phyloP scores from a whole-genome alignment of 2,888 invertebrate species.

The Brachylomia viminalis region DNA sequence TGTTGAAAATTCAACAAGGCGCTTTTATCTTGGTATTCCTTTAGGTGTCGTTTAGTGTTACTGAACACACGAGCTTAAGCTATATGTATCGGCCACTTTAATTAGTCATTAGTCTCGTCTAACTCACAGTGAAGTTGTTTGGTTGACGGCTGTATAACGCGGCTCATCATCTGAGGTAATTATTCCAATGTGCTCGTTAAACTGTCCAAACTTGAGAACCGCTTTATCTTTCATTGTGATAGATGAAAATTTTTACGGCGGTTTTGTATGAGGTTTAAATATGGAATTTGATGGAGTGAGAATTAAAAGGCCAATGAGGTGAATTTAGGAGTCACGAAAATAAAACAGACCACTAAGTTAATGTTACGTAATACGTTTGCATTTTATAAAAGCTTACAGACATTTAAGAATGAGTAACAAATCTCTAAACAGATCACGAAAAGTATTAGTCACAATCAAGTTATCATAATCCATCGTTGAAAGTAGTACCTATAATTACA shows the following conservation, averaged over 20 bases:
- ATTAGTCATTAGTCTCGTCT: not conserved
- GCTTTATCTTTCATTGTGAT: conserved; percentile 55
- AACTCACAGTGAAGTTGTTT: conserved; percentile 29
- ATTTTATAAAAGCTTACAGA: not conserved
- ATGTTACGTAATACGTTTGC: too few species aligned
- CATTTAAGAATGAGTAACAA: not conserved
- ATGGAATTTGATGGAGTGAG: not conserved
- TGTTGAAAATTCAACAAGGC: not conserved
- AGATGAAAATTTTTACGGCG: conserved; percentile 37
- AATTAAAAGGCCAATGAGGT: too few species aligned
- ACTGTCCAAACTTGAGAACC: conserved; percentile 59
- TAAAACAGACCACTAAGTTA: too few species aligned
- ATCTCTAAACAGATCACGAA: not conserved
- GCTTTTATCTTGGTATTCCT: not conserved
- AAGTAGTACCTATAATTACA: too few species aligned
- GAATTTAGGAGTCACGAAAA: too few species aligned
- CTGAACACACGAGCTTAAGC: not conserved
- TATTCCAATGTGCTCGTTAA: conserved; percentile 52
- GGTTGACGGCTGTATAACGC: conserved; percentile 26
- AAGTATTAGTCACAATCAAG: not conserved
- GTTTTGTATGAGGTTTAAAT: conserved; percentile 30
- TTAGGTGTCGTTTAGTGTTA: not conserved
- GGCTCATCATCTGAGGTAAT: conserved; percentile 47
- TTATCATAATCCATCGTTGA: not conserved
- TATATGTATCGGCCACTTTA: too few species aligned